Evolutionary conservation across 2,113 vertebrate species (phyloP).

Genomic region (Perca fluviatilis): DNA sequence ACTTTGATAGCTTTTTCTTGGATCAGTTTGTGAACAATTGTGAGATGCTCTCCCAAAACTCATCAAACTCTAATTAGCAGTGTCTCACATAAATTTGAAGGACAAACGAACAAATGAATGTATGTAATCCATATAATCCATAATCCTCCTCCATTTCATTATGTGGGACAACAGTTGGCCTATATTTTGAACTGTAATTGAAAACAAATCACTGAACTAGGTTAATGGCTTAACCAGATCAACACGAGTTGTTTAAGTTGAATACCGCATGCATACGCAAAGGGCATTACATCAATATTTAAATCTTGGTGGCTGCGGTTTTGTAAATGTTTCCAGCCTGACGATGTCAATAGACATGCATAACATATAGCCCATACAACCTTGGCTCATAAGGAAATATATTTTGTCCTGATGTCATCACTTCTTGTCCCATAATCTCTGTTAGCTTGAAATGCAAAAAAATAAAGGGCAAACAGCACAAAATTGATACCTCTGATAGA

Average conservation of each 20-base stretch:
- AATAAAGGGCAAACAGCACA: neutral
- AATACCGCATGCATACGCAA: slow-evolving; percentile 48
- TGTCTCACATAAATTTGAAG: slow-evolving; percentile 26
- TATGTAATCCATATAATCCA: slow-evolving; percentile 56
- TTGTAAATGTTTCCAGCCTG: slow-evolving; percentile 18
- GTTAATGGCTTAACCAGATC: slow-evolving; percentile 36
- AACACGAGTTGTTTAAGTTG: slow-evolving; percentile 27
- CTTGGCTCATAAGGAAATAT: neutral
- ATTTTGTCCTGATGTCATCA: neutral
- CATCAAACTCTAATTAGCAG: slow-evolving; percentile 36
- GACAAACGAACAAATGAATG: slow-evolving; percentile 28
- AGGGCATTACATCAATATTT: slow-evolving; percentile 47
- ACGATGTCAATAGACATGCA: slow-evolving; percentile 4
- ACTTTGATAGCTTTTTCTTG: neutral
- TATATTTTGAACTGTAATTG: slow-evolving; percentile 37
- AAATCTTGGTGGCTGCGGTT: slow-evolving; percentile 12
- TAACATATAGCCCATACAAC: slow-evolving; percentile 17
- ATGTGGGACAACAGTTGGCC: slow-evolving; percentile 21
- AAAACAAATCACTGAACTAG: slow-evolving; percentile 38
- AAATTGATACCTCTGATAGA: neutral
- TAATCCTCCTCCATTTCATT: slow-evolving; percentile 49
- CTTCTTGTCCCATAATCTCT: neutral
- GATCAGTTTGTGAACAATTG: neutral
- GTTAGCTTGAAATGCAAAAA: neutral
- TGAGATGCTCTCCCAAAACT: neutral